A percentile compares a stretch with the other conserved stretches of the same genome.
Evolutionary conservation across 2,797 vertebrate genomes (phyloP).

Genomic region (Muscicapa comitata): DNA sequence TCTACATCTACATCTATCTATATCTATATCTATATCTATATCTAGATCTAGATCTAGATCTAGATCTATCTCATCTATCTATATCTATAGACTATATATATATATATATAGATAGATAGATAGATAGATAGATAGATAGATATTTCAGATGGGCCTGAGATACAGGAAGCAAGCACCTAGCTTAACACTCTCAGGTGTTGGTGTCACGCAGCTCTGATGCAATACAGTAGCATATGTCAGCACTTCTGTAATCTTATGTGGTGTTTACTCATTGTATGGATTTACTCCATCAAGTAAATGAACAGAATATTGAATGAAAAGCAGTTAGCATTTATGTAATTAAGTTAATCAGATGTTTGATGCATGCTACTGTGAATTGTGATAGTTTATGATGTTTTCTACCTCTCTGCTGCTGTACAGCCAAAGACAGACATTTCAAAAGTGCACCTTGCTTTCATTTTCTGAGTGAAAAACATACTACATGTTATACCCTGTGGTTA

Average conservation of each 20-base stretch:
- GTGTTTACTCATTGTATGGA: background rate
- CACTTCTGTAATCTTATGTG: background rate
- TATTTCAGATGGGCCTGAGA: background rate
- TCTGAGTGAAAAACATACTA: background rate
- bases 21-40: too few species aligned
- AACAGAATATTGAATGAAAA: background rate
- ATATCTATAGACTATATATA: too few species aligned
- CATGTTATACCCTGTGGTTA: constrained; percentile 16
- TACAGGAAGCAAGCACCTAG: background rate
- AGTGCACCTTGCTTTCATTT: background rate
- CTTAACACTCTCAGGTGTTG: background rate
- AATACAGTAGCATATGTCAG: background rate
- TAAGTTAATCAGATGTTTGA: background rate
- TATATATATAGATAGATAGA: too few species aligned
- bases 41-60: too few species aligned
- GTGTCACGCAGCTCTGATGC: background rate
- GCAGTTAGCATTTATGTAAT: background rate
- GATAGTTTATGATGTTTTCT: background rate
- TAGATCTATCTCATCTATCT: too few species aligned
- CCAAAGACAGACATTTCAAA: constrained; percentile 40
- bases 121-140: too few species aligned
- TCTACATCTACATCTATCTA: too few species aligned
- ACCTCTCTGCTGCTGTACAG: background rate
- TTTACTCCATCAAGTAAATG: background rate
- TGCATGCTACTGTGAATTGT: background rate